Base-by-base conservation (phyloP, 2,797 vertebrate species). In the Rhodeus uyekii region DNA sequence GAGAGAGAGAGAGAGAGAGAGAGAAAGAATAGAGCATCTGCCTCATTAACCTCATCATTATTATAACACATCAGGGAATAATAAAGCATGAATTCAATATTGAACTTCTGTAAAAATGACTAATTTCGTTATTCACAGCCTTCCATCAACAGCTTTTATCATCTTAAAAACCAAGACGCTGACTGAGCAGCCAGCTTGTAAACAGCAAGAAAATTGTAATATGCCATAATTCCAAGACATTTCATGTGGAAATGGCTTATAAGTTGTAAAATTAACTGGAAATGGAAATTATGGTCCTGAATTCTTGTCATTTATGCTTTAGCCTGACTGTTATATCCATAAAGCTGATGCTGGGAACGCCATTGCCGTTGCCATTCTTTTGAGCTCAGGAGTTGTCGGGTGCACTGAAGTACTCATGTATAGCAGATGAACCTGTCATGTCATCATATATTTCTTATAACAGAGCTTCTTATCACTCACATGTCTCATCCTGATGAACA, bases 31-130 rank as follows among this genome's bases (percentile, higher is more conserved):
- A 6, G 39, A 39, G 60, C 84, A 84, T 89, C 90, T 88, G 81
- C 79, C 87, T 92, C 89, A 92, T 94, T 92, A 93, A 90, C 89
- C 90, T 71, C 44, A 46, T 65, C 63, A 82, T 84, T 81, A 84
- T 78, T 72, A 89, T 85, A 78, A 84, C 83, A 81, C 85, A 88
- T 75, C 27, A 61, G 81, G 78, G 87, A 78, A 85, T 89, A 85
- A 84, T 92, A 91, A 92, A 81, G 55, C 87, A 87, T 79, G 67
- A 87, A 88, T 88, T 88, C 87, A 90, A 86, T 73, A 87, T 80
- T 85, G 86, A 87, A 83, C 82, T 88, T 87, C 90, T 90, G 89
- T 81, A 84, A 80, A 87, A 87, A 77, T 1, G 36, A 38, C 69
- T 68, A 67, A 65, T 80, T 79, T 83, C 53, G 78, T 87, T 87